Evolutionary conservation across 2,888 invertebrate species (phyloP), one percentile per base, ranked within the genome.

Genomic region (Campopleginae sp.): DNA sequence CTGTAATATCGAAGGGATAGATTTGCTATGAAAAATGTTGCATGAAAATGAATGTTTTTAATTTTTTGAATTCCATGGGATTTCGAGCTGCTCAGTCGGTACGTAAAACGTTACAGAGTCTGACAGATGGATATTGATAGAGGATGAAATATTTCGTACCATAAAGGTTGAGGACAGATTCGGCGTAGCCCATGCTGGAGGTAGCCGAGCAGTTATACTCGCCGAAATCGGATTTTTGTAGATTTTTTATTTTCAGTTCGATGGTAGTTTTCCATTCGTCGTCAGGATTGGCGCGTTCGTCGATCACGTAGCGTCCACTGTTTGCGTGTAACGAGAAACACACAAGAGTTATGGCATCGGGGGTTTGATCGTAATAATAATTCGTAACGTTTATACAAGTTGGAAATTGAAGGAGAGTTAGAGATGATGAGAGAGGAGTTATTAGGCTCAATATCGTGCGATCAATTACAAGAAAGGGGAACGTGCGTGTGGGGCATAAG

Each of bases 171-270:
- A 96, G 94, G 27, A 95, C 96, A 44, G 96, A 96, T 89, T 96
- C 96, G 1, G 96, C 95, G 90, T 95, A 96, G 4, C 97, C 97
- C 93, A 96, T 94, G 12, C 96, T 95, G 89, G 97, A 97, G 10
- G 96, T 95, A 1, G 96, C 96, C 0, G 96, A 95, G 91, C 97
- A 97, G 70, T 95, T 96, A 92, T 96, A 97, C 2, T 95, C 95
- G 5, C 96, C 96, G 61, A 95, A 94, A 92, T 97, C 97, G 85
- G 94, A 94, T 74, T 93, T 93, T 76, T 94, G 94, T 89, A 96
- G 95, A 88, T 95, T 95, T 51, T 94, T 94, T 89, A 97, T 95
- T 77, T 95, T 95, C 82, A 97, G 94, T 77, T 95, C 94, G 91
- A 96, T 95, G 81, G 95, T 94, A 70, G 95, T 94, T 92, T 96